phyloP scores from a whole-genome alignment of 2,888 invertebrate species.

The Aplocera efformata region DNA sequence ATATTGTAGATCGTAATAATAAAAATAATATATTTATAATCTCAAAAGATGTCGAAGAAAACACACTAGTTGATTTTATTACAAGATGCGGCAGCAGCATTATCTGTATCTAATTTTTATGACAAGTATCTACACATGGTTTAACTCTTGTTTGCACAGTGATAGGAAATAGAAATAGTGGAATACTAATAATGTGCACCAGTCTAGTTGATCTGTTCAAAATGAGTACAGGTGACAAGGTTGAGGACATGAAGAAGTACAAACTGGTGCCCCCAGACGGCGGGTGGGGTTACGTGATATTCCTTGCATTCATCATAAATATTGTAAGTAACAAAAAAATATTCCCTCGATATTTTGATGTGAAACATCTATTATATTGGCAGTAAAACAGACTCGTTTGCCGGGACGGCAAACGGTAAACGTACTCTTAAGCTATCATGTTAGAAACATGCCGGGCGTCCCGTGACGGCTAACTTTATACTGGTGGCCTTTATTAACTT shows the following conservation, averaged over 20 bases:
- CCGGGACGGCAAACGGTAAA: too few relatives aligned
- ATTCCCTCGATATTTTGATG: too few relatives aligned
- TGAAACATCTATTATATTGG: too few relatives aligned
- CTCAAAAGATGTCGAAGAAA: too few relatives aligned
- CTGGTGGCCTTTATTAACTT: too few relatives aligned
- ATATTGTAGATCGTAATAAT: too few relatives aligned
- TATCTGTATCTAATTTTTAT: slow-evolving; percentile 15
- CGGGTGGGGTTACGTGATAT: slow-evolving; percentile 85
- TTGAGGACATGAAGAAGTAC: slow-evolving; percentile 38
- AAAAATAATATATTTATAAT: too few relatives aligned
- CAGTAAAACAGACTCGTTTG: too few relatives aligned
- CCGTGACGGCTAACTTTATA: too few relatives aligned
- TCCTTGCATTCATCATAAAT: slow-evolving; percentile 79
- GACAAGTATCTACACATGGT: slow-evolving; percentile 14
- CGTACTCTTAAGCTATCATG: too few relatives aligned
- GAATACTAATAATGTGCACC: neutral
- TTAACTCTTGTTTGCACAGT: slow-evolving; percentile 21
- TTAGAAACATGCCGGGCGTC: too few relatives aligned
- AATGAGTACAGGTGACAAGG: slow-evolving; percentile 24
- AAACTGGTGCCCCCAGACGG: slow-evolving; percentile 80
- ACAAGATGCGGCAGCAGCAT: slow-evolving; percentile 15
- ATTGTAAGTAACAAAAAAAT: slow-evolving; percentile 77
- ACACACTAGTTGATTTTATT: too few relatives aligned
- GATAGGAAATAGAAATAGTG: slow-evolving; percentile 15
- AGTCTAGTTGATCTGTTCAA: slow-evolving; percentile 6